Conservation (phyloP, 2,888 invertebrate genomes). For the Monopis laevigella region DNA sequence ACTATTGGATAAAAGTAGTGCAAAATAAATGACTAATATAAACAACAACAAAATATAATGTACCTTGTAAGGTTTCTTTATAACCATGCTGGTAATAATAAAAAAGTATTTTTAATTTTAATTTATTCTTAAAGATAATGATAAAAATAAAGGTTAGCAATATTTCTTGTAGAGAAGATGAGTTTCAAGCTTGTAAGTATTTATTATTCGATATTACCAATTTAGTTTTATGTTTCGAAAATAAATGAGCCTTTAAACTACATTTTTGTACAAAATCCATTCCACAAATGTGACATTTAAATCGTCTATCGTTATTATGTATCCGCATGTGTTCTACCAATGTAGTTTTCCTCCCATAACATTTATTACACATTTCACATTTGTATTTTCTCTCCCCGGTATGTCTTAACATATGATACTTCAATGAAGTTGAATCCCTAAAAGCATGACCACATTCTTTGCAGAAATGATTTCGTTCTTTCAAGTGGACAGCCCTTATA, state of each 20-base stretch:
- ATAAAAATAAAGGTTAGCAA: too few relatives aligned
- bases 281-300: constrained; percentile 45
- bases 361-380: constrained; percentile 40
- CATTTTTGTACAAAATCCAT: constrained; percentile 51
- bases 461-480: constrained; percentile 53
- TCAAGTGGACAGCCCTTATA: constrained; percentile 50
- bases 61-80: too few relatives aligned
- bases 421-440: constrained; percentile 46
- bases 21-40: too few relatives aligned
- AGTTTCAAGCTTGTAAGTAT: too few relatives aligned
- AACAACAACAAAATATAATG: too few relatives aligned
- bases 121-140: too few relatives aligned
- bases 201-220: too few relatives aligned
- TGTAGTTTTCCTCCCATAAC: constrained; percentile 52
- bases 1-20: too few relatives aligned
- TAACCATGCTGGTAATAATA: too few relatives aligned
- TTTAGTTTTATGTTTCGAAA: constrained; percentile 41
- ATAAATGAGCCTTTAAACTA: constrained; percentile 51
- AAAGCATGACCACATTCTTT: constrained; percentile 47
- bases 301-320: constrained; percentile 50
- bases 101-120: too few relatives aligned
- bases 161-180: too few relatives aligned
- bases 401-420: constrained; percentile 54
- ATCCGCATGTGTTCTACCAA: constrained; percentile 51
- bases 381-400: constrained; percentile 47